Conservation (phyloP, 2,797 vertebrate species). For the Semaprochilodus insignis region DNA sequence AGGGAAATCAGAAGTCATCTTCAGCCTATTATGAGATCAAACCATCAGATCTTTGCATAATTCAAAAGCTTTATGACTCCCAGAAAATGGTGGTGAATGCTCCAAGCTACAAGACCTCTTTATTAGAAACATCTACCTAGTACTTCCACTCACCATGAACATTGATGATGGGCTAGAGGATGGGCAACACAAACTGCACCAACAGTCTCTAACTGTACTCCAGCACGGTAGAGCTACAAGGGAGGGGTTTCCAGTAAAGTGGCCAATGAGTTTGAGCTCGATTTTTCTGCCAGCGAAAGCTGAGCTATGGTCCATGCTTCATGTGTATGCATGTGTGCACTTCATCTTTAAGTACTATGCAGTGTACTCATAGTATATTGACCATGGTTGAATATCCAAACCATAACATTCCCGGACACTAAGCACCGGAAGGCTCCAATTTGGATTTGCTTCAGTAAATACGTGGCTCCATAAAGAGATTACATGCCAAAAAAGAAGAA, state of each 20-base stretch:
- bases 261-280: neutral
- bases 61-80: too few relatives aligned
- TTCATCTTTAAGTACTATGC: slow-evolving; percentile 16
- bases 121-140: neutral
- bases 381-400: slow-evolving; percentile 32
- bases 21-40: too few relatives aligned
- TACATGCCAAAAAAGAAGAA: slow-evolving; percentile 41
- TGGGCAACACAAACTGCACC: too few relatives aligned
- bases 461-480: slow-evolving; percentile 33
- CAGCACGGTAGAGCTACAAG: neutral
- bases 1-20: too few relatives aligned
- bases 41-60: too few relatives aligned
- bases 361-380: slow-evolving; percentile 28
- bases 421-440: slow-evolving; percentile 11
- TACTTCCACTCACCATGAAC: neutral
- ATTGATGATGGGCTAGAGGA: too few relatives aligned
- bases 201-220: neutral
- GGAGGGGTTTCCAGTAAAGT: neutral
- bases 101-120: neutral
- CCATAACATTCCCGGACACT: slow-evolving; percentile 27
- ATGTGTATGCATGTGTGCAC: slow-evolving; percentile 13
- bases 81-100: too few relatives aligned
- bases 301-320: neutral
- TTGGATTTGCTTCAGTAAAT: slow-evolving; percentile 39
- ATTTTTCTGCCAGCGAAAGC: neutral